Percentiles rank a stretch among this genome's conserved stretches.
Evolutionary conservation across 2,113 vertebrate genomes (phyloP).

Genomic region (Seriola rivoliana): DNA sequence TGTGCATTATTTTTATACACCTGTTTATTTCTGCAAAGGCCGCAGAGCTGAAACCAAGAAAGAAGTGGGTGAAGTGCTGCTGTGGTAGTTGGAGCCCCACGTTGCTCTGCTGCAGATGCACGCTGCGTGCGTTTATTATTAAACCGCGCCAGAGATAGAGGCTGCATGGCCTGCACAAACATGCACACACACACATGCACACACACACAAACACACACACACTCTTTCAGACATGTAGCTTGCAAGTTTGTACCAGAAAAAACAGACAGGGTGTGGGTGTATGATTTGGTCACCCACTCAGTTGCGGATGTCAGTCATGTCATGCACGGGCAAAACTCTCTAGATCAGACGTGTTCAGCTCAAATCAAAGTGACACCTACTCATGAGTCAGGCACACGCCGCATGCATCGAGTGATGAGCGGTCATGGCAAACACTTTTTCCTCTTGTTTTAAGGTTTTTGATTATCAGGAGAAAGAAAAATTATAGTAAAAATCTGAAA

Average conservation of each 20-base stretch:
- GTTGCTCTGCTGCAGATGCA: conserved; percentile 67
- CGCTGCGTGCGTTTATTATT: conserved; percentile 34
- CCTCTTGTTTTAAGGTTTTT: background rate
- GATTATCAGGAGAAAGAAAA: background rate
- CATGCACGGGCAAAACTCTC: background rate
- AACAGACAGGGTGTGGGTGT: conserved; percentile 1
- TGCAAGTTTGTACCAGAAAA: conserved; percentile 2
- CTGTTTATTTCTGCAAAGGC: conserved; percentile 5
- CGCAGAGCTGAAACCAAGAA: background rate
- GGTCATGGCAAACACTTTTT: background rate
- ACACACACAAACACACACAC: background rate
- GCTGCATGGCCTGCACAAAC: background rate
- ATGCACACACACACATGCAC: background rate
- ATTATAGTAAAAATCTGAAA: background rate
- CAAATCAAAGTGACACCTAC: background rate
- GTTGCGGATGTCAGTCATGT: background rate
- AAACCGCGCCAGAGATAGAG: conserved; percentile 46
- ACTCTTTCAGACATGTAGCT: background rate
- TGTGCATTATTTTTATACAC: background rate
- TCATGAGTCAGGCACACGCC: background rate
- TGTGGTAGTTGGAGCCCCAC: conserved; percentile 16
- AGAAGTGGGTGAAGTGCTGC: conserved; percentile 13
- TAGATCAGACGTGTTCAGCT: background rate
- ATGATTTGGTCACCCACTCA: conserved; percentile 2
- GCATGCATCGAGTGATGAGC: background rate